Conservation (phyloP, 1,140 invertebrate genomes). For the Rhynchophorus ferrugineus region DNA sequence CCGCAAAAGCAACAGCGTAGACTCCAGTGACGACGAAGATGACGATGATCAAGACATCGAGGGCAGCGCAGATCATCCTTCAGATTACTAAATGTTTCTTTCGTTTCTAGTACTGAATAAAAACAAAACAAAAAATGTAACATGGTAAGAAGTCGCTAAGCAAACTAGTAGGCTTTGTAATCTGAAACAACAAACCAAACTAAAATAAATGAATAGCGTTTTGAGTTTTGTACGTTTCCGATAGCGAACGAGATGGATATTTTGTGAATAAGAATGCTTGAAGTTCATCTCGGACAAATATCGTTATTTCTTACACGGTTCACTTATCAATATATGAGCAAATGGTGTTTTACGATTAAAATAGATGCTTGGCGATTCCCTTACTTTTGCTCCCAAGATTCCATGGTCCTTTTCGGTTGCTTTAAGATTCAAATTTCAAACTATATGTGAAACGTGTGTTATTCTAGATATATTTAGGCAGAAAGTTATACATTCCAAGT, state of each 20-base stretch:
- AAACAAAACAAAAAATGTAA: not conserved
- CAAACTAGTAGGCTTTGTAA: not conserved
- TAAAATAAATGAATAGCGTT: too few relatives aligned
- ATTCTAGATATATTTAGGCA: not conserved
- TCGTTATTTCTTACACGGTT: too few relatives aligned
- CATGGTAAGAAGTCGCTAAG: not conserved
- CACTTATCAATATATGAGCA: too few relatives aligned
- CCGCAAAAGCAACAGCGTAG: conserved; percentile 20
- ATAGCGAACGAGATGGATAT: too few relatives aligned
- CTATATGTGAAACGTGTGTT: conserved; percentile 1
- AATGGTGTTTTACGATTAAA: too few relatives aligned
- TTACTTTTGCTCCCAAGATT: too few relatives aligned
- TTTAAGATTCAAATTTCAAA: not conserved
- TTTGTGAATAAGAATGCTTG: too few relatives aligned
- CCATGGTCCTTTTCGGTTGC: too few relatives aligned
- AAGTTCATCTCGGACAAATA: too few relatives aligned
- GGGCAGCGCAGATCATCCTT: conserved; percentile 68
- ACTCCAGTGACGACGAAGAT: conserved; percentile 29
- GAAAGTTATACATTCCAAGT: not conserved
- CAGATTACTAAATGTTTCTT: conserved; percentile 55
- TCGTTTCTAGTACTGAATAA: not conserved
- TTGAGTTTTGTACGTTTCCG: too few relatives aligned
- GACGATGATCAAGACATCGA: conserved; percentile 64
- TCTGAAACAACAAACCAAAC: too few relatives aligned
- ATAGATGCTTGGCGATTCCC: too few relatives aligned